These are phyloP conservation scores for Onychomys torridus DNA, from an alignment of 2,797 vertebrate genomes.

Conservation along the genomic window DNA sequence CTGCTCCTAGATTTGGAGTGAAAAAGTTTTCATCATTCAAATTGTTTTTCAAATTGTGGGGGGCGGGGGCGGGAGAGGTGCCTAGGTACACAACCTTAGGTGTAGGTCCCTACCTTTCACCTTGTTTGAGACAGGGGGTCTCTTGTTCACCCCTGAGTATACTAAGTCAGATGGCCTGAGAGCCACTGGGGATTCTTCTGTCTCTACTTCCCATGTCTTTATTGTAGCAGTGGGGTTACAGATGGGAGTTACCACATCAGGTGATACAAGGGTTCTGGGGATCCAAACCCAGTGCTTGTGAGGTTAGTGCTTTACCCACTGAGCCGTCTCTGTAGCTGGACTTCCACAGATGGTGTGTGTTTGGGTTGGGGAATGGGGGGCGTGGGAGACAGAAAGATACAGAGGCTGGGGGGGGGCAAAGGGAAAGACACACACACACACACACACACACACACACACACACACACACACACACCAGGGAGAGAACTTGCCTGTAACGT, in stretches of 20 bases:
- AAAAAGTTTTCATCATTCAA: background rate
- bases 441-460: too few relatives aligned
- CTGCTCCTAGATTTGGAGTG: background rate
- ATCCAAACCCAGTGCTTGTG: background rate
- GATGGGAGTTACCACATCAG: background rate
- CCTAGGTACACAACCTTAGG: background rate
- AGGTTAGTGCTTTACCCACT: background rate
- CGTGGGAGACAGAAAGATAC: background rate
- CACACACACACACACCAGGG: too few relatives aligned
- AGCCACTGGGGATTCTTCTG: too few relatives aligned
- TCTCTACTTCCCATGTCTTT: too few relatives aligned
- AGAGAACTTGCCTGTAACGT: background rate
- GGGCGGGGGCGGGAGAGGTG: background rate
- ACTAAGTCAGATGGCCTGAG: background rate
- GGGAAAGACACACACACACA: background rate
- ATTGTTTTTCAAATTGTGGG: background rate
- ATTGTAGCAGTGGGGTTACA: background rate
- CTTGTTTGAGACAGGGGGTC: background rate
- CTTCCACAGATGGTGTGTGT: background rate
- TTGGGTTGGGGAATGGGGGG: too few relatives aligned
- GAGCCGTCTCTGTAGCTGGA: background rate
- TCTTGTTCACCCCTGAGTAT: background rate
- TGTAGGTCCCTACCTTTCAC: too few relatives aligned
- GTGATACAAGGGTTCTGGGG: background rate
- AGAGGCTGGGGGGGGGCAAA: background rate